Percentiles rank a stretch among this genome's conserved stretches.
Conservation (phyloP, 2,113 vertebrate genomes). For the Poecilia latipinna region DNA sequence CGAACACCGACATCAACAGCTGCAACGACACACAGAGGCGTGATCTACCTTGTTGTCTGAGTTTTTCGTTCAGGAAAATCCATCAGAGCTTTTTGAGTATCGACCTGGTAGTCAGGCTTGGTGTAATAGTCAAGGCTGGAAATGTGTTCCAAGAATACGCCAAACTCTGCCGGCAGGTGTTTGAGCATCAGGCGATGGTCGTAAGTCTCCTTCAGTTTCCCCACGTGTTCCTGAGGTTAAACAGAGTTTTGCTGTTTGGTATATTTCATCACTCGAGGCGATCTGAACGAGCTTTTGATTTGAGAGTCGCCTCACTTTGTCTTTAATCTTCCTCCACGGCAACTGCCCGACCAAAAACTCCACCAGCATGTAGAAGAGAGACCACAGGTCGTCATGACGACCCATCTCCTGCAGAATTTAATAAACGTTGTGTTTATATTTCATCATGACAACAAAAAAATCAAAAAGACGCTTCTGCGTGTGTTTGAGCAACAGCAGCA, state of each 20-base stretch:
- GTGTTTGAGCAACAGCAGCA: too few relatives aligned
- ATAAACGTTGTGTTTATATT: neutral
- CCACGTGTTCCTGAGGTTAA: conserved; percentile 91
- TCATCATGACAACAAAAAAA: neutral
- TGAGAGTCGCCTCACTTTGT: conserved; percentile 85
- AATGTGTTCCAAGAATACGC: conserved; percentile 93
- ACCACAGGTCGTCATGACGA: conserved; percentile 98
- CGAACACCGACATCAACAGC: conserved; percentile 97
- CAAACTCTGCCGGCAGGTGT: conserved; percentile 95
- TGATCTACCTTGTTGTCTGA: neutral
- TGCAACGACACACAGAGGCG: conserved; percentile 62
- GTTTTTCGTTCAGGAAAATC: neutral
- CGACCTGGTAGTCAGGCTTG: conserved; percentile 97
- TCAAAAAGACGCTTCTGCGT: neutral
- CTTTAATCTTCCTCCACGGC: conserved; percentile 99
- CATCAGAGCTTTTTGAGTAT: neutral
- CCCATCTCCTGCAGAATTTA: conserved; percentile 91
- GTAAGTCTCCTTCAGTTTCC: conserved; percentile 95
- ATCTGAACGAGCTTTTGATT: neutral
- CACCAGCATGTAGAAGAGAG: conserved; percentile 99
- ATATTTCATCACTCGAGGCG: neutral
- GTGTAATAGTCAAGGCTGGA: conserved; percentile 95
- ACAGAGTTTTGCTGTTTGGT: neutral
- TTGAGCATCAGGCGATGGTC: conserved; percentile 97
- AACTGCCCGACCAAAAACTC: conserved; percentile 97